phyloP scores from a whole-genome alignment of 1,140 invertebrate species.

The Colletes gigas region DNA sequence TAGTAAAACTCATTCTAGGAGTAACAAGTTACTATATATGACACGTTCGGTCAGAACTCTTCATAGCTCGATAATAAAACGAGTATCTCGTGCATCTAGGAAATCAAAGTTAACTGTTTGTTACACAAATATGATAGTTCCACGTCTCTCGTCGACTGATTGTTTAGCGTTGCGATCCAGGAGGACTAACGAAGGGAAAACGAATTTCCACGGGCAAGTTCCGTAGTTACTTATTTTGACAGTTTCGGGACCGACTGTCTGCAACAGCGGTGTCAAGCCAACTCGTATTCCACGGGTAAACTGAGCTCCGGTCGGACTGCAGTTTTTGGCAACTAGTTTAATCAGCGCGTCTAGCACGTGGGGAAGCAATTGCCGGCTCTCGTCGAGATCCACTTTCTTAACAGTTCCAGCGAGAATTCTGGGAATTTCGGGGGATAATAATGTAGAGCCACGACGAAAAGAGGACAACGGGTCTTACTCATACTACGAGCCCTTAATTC shows the following conservation, averaged over 20 bases:
- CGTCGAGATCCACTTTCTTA: slow-evolving; percentile 37
- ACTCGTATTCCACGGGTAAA: background rate
- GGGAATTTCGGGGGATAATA: slow-evolving; percentile 32
- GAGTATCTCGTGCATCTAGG: no score
- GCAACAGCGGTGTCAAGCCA: background rate
- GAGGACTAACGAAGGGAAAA: background rate
- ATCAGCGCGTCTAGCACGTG: slow-evolving; percentile 44
- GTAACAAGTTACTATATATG: no score
- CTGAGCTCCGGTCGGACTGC: slow-evolving; percentile 1
- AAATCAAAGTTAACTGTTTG: no score
- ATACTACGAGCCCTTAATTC: slow-evolving; percentile 17
- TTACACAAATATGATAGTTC: no score
- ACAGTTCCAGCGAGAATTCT: slow-evolving; percentile 26
- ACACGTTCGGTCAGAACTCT: no score
- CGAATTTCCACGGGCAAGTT: background rate
- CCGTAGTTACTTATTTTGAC: slow-evolving; percentile 14
- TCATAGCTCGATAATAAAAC: no score
- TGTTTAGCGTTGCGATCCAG: no score
- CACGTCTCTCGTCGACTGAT: no score
- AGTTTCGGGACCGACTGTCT: background rate
- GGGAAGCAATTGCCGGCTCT: slow-evolving; percentile 43
- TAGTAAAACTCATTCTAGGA: no score
- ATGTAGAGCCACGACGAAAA: background rate
- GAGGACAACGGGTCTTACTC: slow-evolving; percentile 7
- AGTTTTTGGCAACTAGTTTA: slow-evolving; percentile 56